Base-by-base conservation (phyloP, 2,888 invertebrate species). In the Lydus trimaculatus region DNA sequence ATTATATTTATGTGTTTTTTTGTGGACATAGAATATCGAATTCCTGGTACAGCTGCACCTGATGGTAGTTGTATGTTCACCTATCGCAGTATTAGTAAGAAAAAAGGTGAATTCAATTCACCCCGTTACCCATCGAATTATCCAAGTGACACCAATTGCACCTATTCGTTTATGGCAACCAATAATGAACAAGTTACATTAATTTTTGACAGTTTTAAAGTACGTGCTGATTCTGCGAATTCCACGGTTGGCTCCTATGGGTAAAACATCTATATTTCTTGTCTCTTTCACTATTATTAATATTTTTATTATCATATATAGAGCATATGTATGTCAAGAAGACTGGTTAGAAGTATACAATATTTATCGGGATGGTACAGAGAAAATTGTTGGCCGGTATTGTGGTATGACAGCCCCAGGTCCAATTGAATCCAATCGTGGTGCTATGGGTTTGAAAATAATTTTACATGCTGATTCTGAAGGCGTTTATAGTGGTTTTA, bases 91-190 rank as follows among this genome's bases (percentile, higher is more conserved):
- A 91, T 92, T 76, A 94, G 95, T 56, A 91, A 92, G 82, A 95
- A 95, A 85, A 91, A 91, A 70, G 97, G 97, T 63, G 95, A 96
- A 83, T 94, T 98, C 85, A 98, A 98, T 87, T 97, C 97, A 64
- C 98, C 98, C 25, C 91, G 97, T 71, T 97, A 96, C 89, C 98
- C 98, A 81, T 95, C 96, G 82, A 95, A 96, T 87, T 99, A 99
- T 89, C 98, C 98, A 74, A 95, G 96, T 81, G 93, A 92, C 85
- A 96, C 94, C 75, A 95, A 95, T 87, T 98, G 98, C 88, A 94
- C 96, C 71, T 99, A 95, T 88, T 89, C 93, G 81, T 96, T 98
- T 86, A 87, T 93, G 80, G 94, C 94, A 65, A 92, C 92, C 75
- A 91, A 93, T 73, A 94, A 94, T 84, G 96, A 96, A 84, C 96